phyloP scores from a whole-genome alignment of 2,797 vertebrate species.

The Myotis vivesi region DNA sequence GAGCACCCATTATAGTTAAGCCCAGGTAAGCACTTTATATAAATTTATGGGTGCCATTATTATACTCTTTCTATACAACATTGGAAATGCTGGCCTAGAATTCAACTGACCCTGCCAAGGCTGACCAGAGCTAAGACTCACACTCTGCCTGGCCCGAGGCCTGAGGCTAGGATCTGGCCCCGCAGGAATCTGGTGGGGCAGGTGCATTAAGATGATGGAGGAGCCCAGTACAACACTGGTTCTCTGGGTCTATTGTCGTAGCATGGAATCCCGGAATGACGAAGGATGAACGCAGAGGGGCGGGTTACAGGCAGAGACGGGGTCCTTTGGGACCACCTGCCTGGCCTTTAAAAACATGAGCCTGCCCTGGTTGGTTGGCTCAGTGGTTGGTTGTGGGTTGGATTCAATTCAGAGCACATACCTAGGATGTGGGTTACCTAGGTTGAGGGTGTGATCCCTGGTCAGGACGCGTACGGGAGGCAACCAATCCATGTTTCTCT shows the following conservation, averaged over 20 bases:
- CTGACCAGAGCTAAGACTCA: background rate
- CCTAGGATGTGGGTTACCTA: background rate
- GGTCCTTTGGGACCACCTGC: background rate
- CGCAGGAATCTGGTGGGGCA: background rate
- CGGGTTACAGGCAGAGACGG: background rate
- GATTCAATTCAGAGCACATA: background rate
- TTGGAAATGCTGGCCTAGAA: background rate
- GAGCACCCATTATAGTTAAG: background rate
- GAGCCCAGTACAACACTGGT: background rate
- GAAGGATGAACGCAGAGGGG: background rate
- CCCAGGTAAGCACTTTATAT: background rate
- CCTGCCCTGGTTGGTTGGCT: background rate
- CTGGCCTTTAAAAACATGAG: background rate
- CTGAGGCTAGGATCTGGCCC: background rate
- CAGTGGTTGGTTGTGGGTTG: background rate
- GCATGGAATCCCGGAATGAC: background rate
- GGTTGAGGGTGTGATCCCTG: background rate
- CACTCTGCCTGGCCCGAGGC: background rate
- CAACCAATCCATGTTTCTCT: background rate
- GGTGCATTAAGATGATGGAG: background rate
- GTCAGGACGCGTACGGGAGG: background rate
- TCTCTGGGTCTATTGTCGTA: background rate
- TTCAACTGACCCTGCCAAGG: background rate
- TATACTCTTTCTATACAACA: background rate
- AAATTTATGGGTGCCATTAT: background rate